Percentiles rank a stretch among this genome's conserved stretches.
These are phyloP conservation scores for Globodera ellingtonae DNA, from an alignment of 1,140 invertebrate species.

Conservation along the genomic window DNA sequence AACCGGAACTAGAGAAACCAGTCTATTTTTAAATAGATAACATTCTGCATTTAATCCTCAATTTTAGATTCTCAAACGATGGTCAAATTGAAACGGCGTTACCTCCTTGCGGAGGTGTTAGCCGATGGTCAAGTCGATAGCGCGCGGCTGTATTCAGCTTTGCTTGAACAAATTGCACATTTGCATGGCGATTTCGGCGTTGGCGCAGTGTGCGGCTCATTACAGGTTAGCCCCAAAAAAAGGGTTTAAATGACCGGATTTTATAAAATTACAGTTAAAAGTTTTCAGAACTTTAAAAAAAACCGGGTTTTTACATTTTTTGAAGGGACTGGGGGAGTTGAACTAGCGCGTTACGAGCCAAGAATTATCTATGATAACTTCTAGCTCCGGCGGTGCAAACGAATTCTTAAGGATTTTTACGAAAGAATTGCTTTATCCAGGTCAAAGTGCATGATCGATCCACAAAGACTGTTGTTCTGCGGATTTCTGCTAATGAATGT, in stretches of 20 bases:
- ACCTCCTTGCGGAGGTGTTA: slow-evolving; percentile 31
- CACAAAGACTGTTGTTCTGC: slow-evolving; percentile 33
- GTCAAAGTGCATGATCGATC: slow-evolving; percentile 31
- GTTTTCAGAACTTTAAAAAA: no score
- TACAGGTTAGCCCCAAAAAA: slow-evolving; percentile 17
- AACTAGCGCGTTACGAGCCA: no score
- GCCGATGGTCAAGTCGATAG: slow-evolving; percentile 3
- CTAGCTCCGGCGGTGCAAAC: no score
- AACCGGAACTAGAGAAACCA: not conserved
- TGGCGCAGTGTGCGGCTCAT: slow-evolving; percentile 29
- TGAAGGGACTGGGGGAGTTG: no score
- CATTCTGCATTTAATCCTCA: no score
- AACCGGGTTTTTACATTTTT: no score
- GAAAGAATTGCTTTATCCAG: not conserved
- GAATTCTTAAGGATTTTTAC: no score
- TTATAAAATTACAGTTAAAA: no score
- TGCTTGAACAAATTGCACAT: slow-evolving; percentile 29
- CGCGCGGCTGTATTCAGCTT: slow-evolving; percentile 26
- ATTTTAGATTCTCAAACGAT: not conserved
- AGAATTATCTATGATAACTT: no score
- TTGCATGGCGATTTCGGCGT: slow-evolving; percentile 41
- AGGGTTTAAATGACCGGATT: no score
- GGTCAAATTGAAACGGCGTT: slow-evolving; percentile 29
- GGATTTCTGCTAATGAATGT: slow-evolving; percentile 17
- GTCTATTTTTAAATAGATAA: no score